Conservation (phyloP, 1,140 invertebrate species). For the Pygmarrhopalites habei region DNA sequence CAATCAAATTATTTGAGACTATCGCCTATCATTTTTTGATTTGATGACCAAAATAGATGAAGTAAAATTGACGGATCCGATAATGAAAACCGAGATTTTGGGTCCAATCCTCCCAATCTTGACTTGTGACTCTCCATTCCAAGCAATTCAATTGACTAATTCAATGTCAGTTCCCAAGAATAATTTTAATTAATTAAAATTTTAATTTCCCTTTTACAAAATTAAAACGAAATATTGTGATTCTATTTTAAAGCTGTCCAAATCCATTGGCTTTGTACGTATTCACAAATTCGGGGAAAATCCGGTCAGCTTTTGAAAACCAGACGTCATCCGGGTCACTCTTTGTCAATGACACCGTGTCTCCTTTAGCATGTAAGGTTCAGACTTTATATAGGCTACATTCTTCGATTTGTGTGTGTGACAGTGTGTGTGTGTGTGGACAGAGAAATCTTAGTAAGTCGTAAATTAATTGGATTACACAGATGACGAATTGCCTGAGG, state of each 20-base stretch:
- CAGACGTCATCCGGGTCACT: constrained; percentile 76
- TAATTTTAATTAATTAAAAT: no score
- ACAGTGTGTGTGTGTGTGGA: constrained; percentile 41
- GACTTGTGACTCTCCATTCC: constrained; percentile 67
- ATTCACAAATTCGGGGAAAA: constrained; percentile 65
- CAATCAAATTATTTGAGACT: no score
- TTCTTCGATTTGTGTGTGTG: background rate
- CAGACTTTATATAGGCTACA: constrained; percentile 11
- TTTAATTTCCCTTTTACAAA: no score
- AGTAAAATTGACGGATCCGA: constrained; percentile 46
- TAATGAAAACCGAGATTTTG: constrained; percentile 85
- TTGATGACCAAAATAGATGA: constrained; percentile 15
- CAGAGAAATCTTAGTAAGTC: no score
- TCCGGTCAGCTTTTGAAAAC: constrained; percentile 63
- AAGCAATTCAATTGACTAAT: constrained; percentile 84
- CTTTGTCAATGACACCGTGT: constrained; percentile 82
- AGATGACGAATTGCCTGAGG: constrained; percentile 75
- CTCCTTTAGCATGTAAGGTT: constrained; percentile 64
- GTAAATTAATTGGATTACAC: no score
- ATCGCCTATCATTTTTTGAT: no score
- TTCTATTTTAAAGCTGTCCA: background rate
- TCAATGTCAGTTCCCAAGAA: constrained; percentile 51
- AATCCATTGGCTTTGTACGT: constrained; percentile 79
- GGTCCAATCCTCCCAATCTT: constrained; percentile 83
- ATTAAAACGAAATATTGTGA: no score